A percentile compares a stretch with the other conserved stretches of the same genome.
Evolutionary conservation across 2,113 vertebrate genomes (phyloP).

Genomic region (Sylvia atricapilla): DNA sequence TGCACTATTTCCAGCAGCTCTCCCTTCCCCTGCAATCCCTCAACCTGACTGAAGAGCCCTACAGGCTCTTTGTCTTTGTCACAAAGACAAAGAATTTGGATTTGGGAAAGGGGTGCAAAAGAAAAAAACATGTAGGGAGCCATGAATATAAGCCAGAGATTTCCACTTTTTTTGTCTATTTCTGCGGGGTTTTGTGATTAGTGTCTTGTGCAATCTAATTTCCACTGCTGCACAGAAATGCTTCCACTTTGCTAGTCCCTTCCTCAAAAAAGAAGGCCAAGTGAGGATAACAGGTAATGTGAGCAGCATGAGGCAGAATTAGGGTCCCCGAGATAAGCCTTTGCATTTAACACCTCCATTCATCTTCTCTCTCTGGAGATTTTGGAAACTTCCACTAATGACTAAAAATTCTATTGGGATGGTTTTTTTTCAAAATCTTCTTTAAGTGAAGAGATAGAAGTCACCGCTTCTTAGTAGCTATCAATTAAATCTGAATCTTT

Average conservation of each 20-base stretch:
- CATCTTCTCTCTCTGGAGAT: not conserved
- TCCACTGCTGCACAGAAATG: not conserved
- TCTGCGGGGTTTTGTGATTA: not conserved
- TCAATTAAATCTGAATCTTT: constrained; percentile 10
- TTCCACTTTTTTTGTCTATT: not conserved
- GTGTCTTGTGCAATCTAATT: not conserved
- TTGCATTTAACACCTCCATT: not conserved
- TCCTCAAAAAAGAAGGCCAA: not conserved
- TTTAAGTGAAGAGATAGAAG: not conserved
- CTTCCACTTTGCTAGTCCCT: not conserved
- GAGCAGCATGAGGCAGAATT: not conserved
- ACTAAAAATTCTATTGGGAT: not conserved
- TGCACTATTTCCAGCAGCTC: not conserved
- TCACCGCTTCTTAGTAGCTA: not conserved
- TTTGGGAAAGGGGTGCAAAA: not conserved
- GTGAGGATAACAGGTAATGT: not conserved
- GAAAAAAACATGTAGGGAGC: not conserved
- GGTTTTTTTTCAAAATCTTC: not conserved
- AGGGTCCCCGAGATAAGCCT: not conserved
- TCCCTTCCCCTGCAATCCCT: not conserved
- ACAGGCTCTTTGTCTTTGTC: too few relatives aligned
- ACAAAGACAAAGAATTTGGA: not conserved
- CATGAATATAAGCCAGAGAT: not conserved
- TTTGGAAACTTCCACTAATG: constrained; percentile 2
- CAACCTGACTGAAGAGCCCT: not conserved